A percentile compares a stretch with the other conserved stretches of the same genome.
These are phyloP conservation scores for Hormiphora californensis DNA, from an alignment of 37 sponge, comb jelly and placozoan species.

Conservation along the genomic window DNA sequence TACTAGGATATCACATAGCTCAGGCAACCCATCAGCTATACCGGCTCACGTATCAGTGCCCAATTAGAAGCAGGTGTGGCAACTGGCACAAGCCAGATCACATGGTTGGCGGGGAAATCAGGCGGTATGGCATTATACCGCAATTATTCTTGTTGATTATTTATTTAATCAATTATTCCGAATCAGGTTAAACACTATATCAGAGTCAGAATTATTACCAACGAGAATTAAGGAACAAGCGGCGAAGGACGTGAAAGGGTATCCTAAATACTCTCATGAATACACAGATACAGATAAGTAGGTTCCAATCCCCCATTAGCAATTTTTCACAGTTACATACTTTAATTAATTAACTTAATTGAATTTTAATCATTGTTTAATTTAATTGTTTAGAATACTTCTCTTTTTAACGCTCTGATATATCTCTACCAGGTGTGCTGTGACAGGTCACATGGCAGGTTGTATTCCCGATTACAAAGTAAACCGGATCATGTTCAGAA, in stretches of 20 bases:
- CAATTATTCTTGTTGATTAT: too few species aligned
- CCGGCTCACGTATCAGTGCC: too few species aligned
- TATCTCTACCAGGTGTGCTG: background rate
- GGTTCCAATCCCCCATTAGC: background rate
- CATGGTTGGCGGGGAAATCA: too few species aligned
- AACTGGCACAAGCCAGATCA: too few species aligned
- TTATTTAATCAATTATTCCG: background rate
- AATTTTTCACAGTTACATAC: too few species aligned
- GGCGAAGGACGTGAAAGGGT: background rate
- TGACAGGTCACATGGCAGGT: constrained; percentile 6
- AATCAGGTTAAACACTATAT: constrained; percentile 11
- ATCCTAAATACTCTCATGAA: constrained; percentile 19
- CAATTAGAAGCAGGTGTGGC: too few species aligned
- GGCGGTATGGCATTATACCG: too few species aligned
- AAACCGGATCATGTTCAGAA: constrained; percentile 5
- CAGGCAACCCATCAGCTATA: too few species aligned
- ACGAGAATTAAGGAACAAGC: constrained; percentile 25
- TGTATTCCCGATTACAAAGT: constrained; percentile 33
- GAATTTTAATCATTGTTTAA: background rate
- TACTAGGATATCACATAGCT: too few species aligned
- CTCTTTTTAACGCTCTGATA: too few species aligned
- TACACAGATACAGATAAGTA: constrained; percentile 49
- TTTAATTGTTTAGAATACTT: background rate
- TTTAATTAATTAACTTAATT: background rate
- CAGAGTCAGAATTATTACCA: constrained; percentile 25